Base-by-base conservation (phyloP, 2,113 vertebrate genomes). In the Paraplagusia blochii region DNA sequence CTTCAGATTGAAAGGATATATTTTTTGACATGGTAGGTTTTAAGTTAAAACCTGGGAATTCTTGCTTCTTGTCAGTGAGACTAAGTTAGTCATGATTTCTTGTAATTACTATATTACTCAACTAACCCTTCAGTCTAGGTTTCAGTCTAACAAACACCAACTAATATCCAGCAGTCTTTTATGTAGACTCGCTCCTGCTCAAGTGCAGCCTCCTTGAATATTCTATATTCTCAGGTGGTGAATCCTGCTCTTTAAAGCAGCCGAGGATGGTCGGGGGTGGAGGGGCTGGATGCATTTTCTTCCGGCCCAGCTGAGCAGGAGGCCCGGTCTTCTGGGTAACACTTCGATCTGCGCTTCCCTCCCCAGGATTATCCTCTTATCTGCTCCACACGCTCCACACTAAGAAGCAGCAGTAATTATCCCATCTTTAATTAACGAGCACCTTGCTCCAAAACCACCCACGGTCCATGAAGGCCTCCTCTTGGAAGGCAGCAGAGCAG, bases 321-420 rank as follows among this genome's bases (percentile, higher is more conserved):
- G 82, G 84, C 75, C 76, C 19, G 56, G 84, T 85, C 82, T 86
- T 69, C 78, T 57, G 73, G 85, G 86, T 78, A 83, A 83, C 75
- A 63, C 74, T 90, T 86, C 88, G 81, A 90, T 90, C 86, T 77
- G 76, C 70, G 83, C 76, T 80, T 86, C 82, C 80, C 82, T 88
- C 85, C 85, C 79, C 72, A 84, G 88, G 89, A 91, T 91, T 90
- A 90, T 88, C 85, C 85, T 90, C 88, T 90, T 90, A 91, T 90
- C 90, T 76, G 79, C 69, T 29, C 70, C 63, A 72, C 74, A 72
- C 90, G 88, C 82, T 83, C 87, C 79, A 77, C 74, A 73, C 85
- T 90, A 85, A 89, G 87, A 83, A 89, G 81, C 79, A 56, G 77
- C 83, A 83, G 86, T 89, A 89, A 90, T 91, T 90, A 91, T 80